Base-by-base conservation (phyloP, 2,888 invertebrate genomes). In the Sylvicola cinctus region DNA sequence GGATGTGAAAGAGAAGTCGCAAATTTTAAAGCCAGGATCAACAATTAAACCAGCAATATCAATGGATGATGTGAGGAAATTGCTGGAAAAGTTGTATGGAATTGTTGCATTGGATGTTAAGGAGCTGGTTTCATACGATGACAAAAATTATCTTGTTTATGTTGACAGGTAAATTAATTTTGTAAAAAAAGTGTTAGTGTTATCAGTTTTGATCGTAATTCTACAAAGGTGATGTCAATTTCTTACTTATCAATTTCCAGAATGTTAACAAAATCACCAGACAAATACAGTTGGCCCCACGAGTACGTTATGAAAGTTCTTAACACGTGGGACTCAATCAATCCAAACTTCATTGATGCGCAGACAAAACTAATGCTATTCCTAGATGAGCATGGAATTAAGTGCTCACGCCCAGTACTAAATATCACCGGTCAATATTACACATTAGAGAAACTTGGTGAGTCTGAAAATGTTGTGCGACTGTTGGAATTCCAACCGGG, bases 261-360 rank as follows among this genome's bases (percentile, higher is more conserved):
- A 20, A 20, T 8, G 4, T 20, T 20, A 20, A 20, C 20, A 48
- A 76, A 75, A 52, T 66, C 70, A 0, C 47, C 73, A 14, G 66
- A 71, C 38, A 56, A 62, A 0, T 49, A 57, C 3, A 61, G 65
- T 40, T 62, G 62, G 40, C 58, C 64, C 0, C 51, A 70, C 42
- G 79, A 78, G 0, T 81, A 79, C 48, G 73, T 83, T 14, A 55
- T 90, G 37, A 90, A 90, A 63, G 69, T 90, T 32, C 63, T 83
- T 44, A 90, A 90, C 57, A 68, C 77, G 0, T 58, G 79, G 50
- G 85, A 88, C 52, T 80, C 88, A 0, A 62, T 68, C 46, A 74
- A 78, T 31, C 50, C 61, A 0, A 52, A 54, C 2, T 62, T 74
- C 14, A 63, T 84, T 6, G 77, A 80, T 38, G 83, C 74, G 0